Evolutionary conservation across 2,113 vertebrate genomes (phyloP).

Genomic region (Syngnathus scovelli): DNA sequence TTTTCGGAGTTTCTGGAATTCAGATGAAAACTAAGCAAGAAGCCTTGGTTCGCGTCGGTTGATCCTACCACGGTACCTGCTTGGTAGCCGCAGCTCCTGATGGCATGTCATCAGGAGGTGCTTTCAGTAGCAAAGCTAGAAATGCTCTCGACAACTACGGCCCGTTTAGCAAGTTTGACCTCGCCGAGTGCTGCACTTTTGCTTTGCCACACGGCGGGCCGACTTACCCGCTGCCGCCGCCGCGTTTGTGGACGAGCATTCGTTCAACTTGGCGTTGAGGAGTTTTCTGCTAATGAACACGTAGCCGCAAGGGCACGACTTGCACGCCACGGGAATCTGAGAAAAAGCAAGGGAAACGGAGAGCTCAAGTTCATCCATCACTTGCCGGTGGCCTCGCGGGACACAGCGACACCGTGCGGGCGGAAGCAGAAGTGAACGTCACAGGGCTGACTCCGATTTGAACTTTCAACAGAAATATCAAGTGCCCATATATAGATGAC

Average conservation of each 20-base stretch:
- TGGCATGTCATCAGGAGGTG: too few species aligned
- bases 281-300: conserved; percentile 98
- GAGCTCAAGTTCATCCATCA: not conserved
- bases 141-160: too few species aligned
- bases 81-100: too few species aligned
- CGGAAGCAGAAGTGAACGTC: not conserved
- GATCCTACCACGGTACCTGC: too few species aligned
- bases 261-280: conserved; percentile 85
- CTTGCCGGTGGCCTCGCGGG: not conserved
- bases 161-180: too few species aligned
- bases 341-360: conserved; percentile 18
- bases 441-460: not conserved
- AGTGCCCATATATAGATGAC: not conserved
- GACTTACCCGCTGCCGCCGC: conserved; percentile 71
- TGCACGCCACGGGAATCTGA: conserved; percentile 96
- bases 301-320: conserved; percentile 93
- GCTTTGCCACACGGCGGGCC: too few species aligned
- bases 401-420: not conserved
- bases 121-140: too few species aligned
- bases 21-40: too few species aligned
- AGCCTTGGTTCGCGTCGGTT: too few species aligned
- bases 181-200: too few species aligned
- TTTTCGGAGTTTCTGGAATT: not conserved
- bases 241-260: conserved; percentile 79
- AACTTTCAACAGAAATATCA: not conserved